These are phyloP conservation scores for Mustela lutreola DNA, from an alignment of 2,113 vertebrate genomes.

Conservation along the genomic window DNA sequence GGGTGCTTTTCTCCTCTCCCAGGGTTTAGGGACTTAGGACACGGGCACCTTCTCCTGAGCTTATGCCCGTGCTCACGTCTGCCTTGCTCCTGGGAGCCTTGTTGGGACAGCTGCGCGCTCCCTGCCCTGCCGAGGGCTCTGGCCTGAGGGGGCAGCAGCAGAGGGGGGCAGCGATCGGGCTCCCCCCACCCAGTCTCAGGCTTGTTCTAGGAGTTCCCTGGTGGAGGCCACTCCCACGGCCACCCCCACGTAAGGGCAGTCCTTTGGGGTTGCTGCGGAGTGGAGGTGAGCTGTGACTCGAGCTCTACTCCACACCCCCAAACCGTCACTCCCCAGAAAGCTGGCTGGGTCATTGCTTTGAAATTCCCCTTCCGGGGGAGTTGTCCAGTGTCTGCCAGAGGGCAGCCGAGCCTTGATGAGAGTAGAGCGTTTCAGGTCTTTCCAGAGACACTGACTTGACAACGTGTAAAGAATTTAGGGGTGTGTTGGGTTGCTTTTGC, in stretches of 20 bases:
- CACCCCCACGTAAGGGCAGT: too few relatives aligned
- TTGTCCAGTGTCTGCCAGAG: background rate
- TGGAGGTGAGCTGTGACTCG: accelerated
- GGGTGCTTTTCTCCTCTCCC: background rate
- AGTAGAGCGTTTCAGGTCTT: background rate
- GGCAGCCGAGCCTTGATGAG: too few relatives aligned
- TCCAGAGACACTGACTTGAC: background rate
- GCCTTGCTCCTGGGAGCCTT: accelerated
- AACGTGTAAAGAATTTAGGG: background rate
- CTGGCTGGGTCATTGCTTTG: background rate
- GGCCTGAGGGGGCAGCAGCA: background rate
- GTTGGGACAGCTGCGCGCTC: accelerated
- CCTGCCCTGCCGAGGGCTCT: accelerated
- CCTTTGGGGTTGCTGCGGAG: background rate
- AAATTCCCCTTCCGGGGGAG: background rate
- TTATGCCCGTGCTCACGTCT: accelerated
- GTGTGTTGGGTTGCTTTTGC: background rate
- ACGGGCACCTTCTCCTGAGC: accelerated
- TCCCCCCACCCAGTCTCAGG: accelerated
- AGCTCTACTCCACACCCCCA: background rate
- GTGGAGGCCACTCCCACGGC: too few relatives aligned
- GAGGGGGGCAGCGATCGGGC: too few relatives aligned
- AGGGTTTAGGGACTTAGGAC: accelerated
- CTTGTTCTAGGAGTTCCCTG: background rate
- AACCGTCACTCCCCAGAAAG: background rate